Conservation (phyloP, 2,797 vertebrate genomes). For the Cryptoblepharus egeriae region DNA sequence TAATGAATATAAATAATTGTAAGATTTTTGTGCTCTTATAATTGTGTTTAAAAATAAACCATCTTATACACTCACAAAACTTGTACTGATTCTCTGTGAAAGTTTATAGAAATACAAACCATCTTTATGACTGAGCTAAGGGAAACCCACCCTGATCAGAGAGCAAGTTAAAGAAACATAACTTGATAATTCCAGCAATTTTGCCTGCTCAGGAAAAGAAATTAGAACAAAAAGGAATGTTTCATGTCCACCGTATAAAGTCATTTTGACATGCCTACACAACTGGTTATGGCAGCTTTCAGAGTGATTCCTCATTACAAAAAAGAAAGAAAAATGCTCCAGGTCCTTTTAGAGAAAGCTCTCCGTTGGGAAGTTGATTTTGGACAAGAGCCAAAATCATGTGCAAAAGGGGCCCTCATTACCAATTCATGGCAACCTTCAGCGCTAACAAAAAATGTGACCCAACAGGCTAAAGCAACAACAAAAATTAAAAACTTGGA, state of each 20-base stretch:
- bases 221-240: conserved; percentile 41
- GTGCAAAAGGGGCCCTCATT: conserved; percentile 83
- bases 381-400: conserved; percentile 83
- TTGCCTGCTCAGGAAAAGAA: conserved; percentile 59
- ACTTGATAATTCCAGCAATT: conserved; percentile 70
- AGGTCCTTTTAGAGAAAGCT: conserved; percentile 84
- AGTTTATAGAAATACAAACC: conserved; percentile 53
- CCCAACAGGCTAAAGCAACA: conserved; percentile 83
- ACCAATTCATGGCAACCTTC: conserved; percentile 88
- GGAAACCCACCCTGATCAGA: conserved; percentile 59
- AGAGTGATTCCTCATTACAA: conserved; percentile 79
- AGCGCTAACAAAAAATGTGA: conserved; percentile 85
- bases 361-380: conserved; percentile 86
- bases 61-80: conserved; percentile 57
- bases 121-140: conserved; percentile 59
- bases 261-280: conserved; percentile 82
- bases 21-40: conserved; percentile 74
- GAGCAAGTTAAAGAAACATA: conserved; percentile 59
- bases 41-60: conserved; percentile 66
- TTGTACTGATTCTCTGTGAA: conserved; percentile 70
- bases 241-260: conserved; percentile 79
- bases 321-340: conserved; percentile 73
- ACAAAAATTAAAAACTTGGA: conserved; percentile 84
- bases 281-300: conserved; percentile 81
- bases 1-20: conserved; percentile 75